Base-by-base conservation (phyloP, 92 coral and sea anemone genomes). In the Phenganax stokvisi region DNA sequence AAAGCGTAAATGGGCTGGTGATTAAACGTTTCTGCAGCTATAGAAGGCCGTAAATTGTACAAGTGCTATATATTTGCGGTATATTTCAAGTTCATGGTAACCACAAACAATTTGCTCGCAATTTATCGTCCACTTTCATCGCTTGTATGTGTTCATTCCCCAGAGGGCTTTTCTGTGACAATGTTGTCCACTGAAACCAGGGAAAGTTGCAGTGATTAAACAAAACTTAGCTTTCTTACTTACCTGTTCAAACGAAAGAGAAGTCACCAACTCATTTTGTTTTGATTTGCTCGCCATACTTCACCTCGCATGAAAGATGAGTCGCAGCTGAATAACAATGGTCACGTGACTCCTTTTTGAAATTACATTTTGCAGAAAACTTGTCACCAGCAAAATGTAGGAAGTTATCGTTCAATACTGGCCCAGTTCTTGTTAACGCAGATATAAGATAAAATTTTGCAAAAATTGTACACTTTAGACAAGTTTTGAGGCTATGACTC, bases 341-440 rank as follows among this genome's bases (percentile, higher is more conserved):
- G 57, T 76, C 83, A 79, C 83, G 83, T 79, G 83, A 79, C 74
- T 59, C 74, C 59, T 10, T n/a, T 6, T 27, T 20, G 79, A 54
- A 54, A 56, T 17, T 75, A 52, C 62, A 15, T 2, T 29, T 11
- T 28, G 6, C 10, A 55, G 17, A 54, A 28, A 44, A 0, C 15
- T 51, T 25, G 9, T 69, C 12, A 13, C 51, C 12, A 30, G 11
- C 10, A 69, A 69, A 20, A 17, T 12, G 31, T 68, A 29, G 31
- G 31, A 30, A 68, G 12, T 37, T 53, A 13, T 53, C 11, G 54
- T 68, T 37, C 5, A 68, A 28, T 30, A 68, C 73, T 68, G 73
- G 9, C 53, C 72, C 2, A 27, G 51, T 44, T 66, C 72, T 66
- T 16, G 72, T 12, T 51, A 13, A 66, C 25, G 31, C 72, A 29